A percentile compares a stretch with the other conserved stretches of the same genome.
phyloP scores from a whole-genome alignment of 35 echinoderm and acorn worm genomes.

The Patiria miniata region DNA sequence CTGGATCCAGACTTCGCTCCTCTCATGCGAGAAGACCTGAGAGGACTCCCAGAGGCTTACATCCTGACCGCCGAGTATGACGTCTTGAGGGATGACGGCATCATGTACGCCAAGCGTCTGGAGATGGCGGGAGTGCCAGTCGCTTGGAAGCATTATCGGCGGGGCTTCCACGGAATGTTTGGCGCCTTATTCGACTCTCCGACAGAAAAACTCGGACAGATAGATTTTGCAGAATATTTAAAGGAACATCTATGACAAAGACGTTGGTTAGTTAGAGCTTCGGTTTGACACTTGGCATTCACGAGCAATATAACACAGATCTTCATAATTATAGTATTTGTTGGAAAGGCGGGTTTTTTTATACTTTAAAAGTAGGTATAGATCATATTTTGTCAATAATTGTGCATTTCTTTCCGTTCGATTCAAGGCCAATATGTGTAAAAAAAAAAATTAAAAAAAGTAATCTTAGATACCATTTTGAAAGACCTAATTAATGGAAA shows the following conservation, averaged over 20 bases:
- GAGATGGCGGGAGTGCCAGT: slow-evolving; percentile 61
- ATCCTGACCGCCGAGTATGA: slow-evolving; percentile 78
- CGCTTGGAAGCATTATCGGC: slow-evolving; percentile 59
- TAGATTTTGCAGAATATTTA: slow-evolving; percentile 11
- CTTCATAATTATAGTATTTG: no score
- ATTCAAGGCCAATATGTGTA: no score
- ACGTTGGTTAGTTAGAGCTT: background rate
- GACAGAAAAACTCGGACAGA: background rate
- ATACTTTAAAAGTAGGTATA: no score
- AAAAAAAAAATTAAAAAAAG: no score
- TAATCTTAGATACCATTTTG: no score
- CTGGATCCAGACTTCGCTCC: slow-evolving; percentile 46
- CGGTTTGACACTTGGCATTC: background rate
- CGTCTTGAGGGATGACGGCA: slow-evolving; percentile 81
- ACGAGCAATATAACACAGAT: background rate
- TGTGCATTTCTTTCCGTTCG: no score
- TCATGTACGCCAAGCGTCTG: slow-evolving; percentile 66
- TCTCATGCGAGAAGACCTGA: slow-evolving; percentile 42
- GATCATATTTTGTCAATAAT: no score
- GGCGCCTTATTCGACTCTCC: background rate
- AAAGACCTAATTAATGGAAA: no score
- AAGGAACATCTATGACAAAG: background rate
- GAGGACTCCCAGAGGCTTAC: slow-evolving; percentile 77
- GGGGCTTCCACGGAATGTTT: slow-evolving; percentile 62
- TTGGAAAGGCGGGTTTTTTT: no score